Evolutionary conservation across 2,888 invertebrate species (phyloP), one percentile per base, ranked within the genome.

Genomic region (Ornithoptera alexandrae): DNA sequence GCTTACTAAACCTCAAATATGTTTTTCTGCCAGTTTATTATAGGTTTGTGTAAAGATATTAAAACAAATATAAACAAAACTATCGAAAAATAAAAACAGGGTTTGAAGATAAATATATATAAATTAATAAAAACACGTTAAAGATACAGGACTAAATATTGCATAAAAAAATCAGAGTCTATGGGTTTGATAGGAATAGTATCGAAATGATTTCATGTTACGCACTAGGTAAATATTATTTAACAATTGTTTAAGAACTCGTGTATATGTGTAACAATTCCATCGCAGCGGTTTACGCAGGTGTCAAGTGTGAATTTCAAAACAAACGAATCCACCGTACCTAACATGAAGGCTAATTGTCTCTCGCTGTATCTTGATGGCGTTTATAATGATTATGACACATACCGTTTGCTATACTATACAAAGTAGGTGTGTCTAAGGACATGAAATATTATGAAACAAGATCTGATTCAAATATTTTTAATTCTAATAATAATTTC

Each of bases 251-350:
- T 68, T 68, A 68, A 57, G 56, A 36, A 50, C 58, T 63, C n/a
- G 46, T 36, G 58, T n/a, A 50, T 68, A 30, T 30, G 58, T 56
- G 57, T 62, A 67, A n/a, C 42, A 20, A 20, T 57, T 67, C 39
- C 62, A 62, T 24, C 46, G 60, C n/a, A 39, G 24, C 36, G 60
- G 20, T 65, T 20, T 42, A 36, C 57, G 61, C 69, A 69, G 69
- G 69, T 68, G 67, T 24, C 62, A 39, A 58, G 46, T 59, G 61
- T 57, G 56, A 65, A 69, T 65, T 60, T 69, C 69, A 65, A 61
- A 69, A 69, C 69, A 69, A 69, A 59, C 62, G 17, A 62, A 56
- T 57, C 36, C 8, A 20, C 50, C 62, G 6, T 22, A 67, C 61
- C 56, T 67, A 22, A 67, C 22, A 50, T 20, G 68, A 62, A 30